Conservation (phyloP, 2,888 invertebrate species). For the Patella pellucida region DNA sequence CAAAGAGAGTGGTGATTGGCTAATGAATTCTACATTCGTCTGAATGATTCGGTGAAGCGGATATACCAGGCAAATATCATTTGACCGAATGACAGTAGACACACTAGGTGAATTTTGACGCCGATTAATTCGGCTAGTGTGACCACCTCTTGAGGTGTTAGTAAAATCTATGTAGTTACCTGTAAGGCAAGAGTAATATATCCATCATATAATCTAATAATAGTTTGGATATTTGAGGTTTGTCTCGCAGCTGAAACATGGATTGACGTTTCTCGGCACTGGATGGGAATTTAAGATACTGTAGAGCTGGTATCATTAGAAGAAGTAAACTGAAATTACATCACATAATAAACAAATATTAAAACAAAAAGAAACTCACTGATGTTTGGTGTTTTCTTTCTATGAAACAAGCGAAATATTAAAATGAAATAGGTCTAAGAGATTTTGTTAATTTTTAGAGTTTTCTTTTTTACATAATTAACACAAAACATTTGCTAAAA, state of each 20-base stretch:
- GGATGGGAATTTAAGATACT: slow-evolving; percentile 79
- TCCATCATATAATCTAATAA: slow-evolving; percentile 86
- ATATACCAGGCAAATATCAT: too few relatives aligned
- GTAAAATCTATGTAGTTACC: slow-evolving; percentile 74
- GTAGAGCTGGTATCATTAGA: slow-evolving; percentile 84
- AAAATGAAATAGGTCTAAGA: not conserved
- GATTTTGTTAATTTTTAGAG: not conserved
- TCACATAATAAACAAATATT: slow-evolving; percentile 1
- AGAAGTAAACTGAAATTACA: slow-evolving; percentile 79
- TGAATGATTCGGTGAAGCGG: too few relatives aligned
- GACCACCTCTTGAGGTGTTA: too few relatives aligned
- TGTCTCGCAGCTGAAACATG: slow-evolving; percentile 80
- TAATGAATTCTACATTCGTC: too few relatives aligned
- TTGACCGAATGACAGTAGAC: too few relatives aligned
- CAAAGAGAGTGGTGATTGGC: too few relatives aligned
- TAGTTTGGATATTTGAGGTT: slow-evolving; percentile 78
- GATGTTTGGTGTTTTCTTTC: not conserved
- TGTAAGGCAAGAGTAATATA: slow-evolving; percentile 87
- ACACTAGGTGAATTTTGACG: too few relatives aligned
- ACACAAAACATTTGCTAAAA: not conserved
- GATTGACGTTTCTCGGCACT: slow-evolving; percentile 78
- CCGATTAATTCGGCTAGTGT: too few relatives aligned
- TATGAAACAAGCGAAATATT: not conserved
- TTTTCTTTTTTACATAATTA: not conserved
- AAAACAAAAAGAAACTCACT: not conserved